Percentiles rank a stretch among this genome's conserved stretches.
Conservation (phyloP, 1,140 invertebrate genomes). For the Amyelois transitella region DNA sequence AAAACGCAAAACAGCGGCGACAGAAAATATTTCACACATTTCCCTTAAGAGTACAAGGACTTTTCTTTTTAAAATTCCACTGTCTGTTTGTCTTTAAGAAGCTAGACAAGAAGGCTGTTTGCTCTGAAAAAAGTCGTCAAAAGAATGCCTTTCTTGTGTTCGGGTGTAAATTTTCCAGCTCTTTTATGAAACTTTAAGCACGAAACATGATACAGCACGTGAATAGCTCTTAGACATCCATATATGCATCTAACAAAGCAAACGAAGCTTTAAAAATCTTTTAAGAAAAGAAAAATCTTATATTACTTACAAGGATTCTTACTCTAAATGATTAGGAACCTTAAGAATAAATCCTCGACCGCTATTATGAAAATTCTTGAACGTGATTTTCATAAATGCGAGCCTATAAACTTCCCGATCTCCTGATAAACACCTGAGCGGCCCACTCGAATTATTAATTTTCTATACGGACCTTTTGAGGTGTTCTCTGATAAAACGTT, state of each 20-base stretch:
- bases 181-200: neutral
- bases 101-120: neutral
- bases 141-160: neutral
- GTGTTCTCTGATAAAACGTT: neutral
- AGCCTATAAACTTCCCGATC: neutral
- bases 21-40: neutral
- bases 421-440: neutral
- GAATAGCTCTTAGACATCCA: too few relatives aligned
- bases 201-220: neutral
- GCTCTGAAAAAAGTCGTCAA: neutral
- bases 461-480: neutral
- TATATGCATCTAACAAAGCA: too few relatives aligned
- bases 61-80: neutral
- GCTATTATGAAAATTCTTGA: neutral
- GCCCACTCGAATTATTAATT: neutral
- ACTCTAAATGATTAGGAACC: too few relatives aligned
- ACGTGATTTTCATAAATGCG: neutral
- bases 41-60: neutral
- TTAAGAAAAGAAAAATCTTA: too few relatives aligned
- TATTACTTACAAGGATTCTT: too few relatives aligned
- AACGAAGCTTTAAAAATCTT: too few relatives aligned
- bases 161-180: neutral
- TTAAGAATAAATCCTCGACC: neutral
- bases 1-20: neutral
- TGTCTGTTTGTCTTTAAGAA: neutral